Base-by-base conservation (phyloP, 2,888 invertebrate species). In the Hirtodrosophila trivittata region DNA sequence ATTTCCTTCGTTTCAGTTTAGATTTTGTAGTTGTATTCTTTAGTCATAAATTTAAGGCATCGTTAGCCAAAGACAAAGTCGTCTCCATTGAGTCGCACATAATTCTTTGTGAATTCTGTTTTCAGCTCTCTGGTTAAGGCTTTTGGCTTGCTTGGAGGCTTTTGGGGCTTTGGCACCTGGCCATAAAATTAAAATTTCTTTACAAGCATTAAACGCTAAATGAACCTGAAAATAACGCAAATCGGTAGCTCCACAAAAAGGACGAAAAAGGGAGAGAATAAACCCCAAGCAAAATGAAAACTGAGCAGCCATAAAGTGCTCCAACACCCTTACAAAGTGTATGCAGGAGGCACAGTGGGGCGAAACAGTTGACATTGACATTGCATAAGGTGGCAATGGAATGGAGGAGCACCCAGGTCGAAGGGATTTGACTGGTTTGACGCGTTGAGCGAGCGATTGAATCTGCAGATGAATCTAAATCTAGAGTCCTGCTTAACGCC, bases 191-290 rank as follows among this genome's bases (percentile, higher is more conserved):
- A 86, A 83, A 84, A 82, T 83, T 84, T 76, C 71, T 66, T 84
- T 82, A 77, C 85, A 80, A 83, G 77, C 88, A 88, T 87, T 88
- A 82, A 87, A 85, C 76, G 81, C 76, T 73, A 81, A 88, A 88
- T 88, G 89, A 88, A 88, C 78, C 88, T 81, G 87, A 88, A 89
- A 88, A 88, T 89, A 84, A 82, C 86, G 77, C 83, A 87, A 87
- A 87, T 83, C 80, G 81, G 52, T 49, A 41, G 50, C 25, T 33
- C 25, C 35, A 43, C 14, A 51, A 42, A 14, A 30, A 30, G 12
- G 13, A 37, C 21, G 13, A 45, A 5, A 42, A 10, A 13, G n/a
- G 16, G 33, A 42, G 16, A 39, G 14, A 55, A 57, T 21, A 21
- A 21, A 21, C 18, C 18, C 18, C 18, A 52, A 57, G 39, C 28